Conservation (phyloP, 2,888 invertebrate species). For the Eristalinus sepulchralis region DNA sequence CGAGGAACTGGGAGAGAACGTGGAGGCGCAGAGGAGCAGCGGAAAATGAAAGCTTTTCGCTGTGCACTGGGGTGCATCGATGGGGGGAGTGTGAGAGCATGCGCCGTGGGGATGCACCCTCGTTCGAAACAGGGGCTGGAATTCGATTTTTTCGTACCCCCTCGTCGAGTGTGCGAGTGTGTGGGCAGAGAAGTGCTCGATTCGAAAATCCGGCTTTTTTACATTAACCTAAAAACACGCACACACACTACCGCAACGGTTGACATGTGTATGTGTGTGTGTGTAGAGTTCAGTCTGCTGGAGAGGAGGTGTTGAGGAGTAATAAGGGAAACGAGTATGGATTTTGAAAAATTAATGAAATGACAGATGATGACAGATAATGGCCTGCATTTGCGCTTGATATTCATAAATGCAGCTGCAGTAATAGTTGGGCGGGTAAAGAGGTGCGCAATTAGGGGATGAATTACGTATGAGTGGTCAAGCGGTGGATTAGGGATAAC, state of each 20-base stretch:
- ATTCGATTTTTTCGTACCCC: conserved; percentile 59
- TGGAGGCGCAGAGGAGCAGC: conserved; percentile 1
- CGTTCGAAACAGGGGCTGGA: conserved; percentile 56
- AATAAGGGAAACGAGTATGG: conserved; percentile 5
- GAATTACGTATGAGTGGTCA: not conserved
- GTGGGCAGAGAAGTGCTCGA: not conserved
- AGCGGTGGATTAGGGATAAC: not conserved
- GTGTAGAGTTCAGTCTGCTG: not conserved
- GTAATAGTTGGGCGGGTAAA: not conserved
- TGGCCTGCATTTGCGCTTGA: conserved; percentile 14
- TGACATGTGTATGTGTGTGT: not conserved
- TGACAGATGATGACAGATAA: conserved; percentile 53
- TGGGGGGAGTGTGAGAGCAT: conserved; percentile 31
- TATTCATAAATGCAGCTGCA: not conserved
- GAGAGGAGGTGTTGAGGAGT: not conserved
- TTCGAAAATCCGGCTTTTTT: conserved; percentile 66
- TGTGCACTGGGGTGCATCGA: conserved; percentile 38
- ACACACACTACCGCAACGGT: not conserved
- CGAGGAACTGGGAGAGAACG: not conserved
- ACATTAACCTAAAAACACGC: conserved; percentile 49
- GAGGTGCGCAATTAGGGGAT: not conserved
- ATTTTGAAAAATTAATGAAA: conserved; percentile 44
- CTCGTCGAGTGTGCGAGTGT: conserved; percentile 3
- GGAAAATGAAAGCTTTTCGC: conserved; percentile 9
- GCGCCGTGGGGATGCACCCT: conserved; percentile 58